A percentile compares a stretch with the other conserved stretches of the same genome.
These are phyloP conservation scores for Hypsibius dujardini DNA, from an alignment of 1,140 invertebrate species.

Conservation along the genomic window DNA sequence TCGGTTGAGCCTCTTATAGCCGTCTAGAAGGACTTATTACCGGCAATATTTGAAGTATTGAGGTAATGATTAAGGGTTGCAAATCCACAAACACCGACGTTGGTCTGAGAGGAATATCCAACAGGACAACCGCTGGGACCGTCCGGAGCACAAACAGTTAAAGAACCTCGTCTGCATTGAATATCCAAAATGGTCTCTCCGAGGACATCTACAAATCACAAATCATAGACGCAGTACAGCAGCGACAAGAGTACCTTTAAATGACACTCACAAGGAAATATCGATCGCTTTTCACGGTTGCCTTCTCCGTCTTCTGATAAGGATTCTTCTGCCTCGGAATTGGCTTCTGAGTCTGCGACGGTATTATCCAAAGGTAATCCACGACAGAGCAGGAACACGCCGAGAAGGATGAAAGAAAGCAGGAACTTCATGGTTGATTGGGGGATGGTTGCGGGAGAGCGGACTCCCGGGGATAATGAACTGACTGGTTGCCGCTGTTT, in stretches of 20 bases:
- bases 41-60: not conserved
- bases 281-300: not conserved
- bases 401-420: no score
- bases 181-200: constrained; percentile 6
- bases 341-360: no score
- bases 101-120: not conserved
- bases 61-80: not conserved
- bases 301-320: no score
- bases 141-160: not conserved
- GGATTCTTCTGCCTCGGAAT: no score
- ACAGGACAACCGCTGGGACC: not conserved
- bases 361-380: no score
- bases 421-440: no score
- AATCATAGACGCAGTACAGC: not conserved
- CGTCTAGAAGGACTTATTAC: not conserved
- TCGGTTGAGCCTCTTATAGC: not conserved
- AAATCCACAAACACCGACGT: constrained; percentile 11
- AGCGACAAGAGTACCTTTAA: not conserved
- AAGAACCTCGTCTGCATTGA: not conserved
- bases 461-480: no score
- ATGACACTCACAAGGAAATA: not conserved
- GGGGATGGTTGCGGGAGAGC: no score
- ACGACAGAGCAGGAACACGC: no score
- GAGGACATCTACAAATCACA: not conserved
- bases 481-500: no score